Conservation (phyloP, 2,797 vertebrate genomes). For the Poecilia wingei region DNA sequence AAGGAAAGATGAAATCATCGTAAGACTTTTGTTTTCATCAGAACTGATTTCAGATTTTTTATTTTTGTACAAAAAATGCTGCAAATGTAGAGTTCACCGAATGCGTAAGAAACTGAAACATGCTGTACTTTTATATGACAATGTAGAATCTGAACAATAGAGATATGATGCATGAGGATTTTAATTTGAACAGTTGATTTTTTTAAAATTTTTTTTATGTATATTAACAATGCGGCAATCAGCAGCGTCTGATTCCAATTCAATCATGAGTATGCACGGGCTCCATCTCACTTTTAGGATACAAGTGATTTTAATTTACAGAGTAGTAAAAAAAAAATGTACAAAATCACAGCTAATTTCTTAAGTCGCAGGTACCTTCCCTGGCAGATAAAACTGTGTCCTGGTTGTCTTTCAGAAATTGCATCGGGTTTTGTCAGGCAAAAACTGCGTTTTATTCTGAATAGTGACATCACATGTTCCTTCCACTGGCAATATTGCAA, state of each 20-base stretch:
- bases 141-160: slow-evolving; percentile 27
- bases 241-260: slow-evolving; percentile 35
- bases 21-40: neutral
- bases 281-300: slow-evolving; percentile 4
- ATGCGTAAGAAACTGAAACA: slow-evolving; percentile 3
- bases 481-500: neutral
- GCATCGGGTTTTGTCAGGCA: slow-evolving; percentile 13
- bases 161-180: slow-evolving; percentile 34
- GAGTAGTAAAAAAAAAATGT: neutral
- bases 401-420: slow-evolving; percentile 19
- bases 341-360: slow-evolving; percentile 12
- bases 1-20: neutral
- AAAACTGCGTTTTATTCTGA: neutral
- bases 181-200: slow-evolving; percentile 21
- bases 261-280: slow-evolving; percentile 26
- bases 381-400: neutral
- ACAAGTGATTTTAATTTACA: slow-evolving; percentile 24
- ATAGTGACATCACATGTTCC: slow-evolving; percentile 13
- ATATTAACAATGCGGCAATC: slow-evolving; percentile 53
- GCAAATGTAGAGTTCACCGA: neutral
- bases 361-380: slow-evolving; percentile 23
- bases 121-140: slow-evolving; percentile 18
- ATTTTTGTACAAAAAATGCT: neutral
- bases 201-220: slow-evolving; percentile 23
- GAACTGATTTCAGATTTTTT: neutral